These are phyloP conservation scores for Anthrax anthrax DNA, from an alignment of 2,888 invertebrate genomes.

Conservation along the genomic window DNA sequence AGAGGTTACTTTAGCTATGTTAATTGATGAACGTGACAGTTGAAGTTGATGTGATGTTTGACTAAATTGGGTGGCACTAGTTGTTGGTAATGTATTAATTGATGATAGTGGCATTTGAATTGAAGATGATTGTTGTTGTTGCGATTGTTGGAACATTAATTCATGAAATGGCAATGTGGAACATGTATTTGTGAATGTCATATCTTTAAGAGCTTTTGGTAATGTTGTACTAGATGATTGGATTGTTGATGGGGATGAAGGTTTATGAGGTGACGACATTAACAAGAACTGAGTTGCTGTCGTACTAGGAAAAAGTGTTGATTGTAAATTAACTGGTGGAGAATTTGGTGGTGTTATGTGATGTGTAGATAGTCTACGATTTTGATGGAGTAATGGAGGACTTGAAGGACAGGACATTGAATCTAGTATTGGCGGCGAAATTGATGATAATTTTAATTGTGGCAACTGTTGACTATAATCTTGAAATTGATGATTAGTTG, in stretches of 20 bases:
- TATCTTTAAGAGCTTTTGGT: slow-evolving; percentile 7
- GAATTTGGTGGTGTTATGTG: slow-evolving; percentile 8
- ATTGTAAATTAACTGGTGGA: slow-evolving; percentile 4
- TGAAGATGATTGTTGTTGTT: slow-evolving; percentile 7
- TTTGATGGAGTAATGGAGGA: slow-evolving; percentile 13
- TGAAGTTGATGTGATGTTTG: neutral
- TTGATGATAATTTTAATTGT: slow-evolving; percentile 13
- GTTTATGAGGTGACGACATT: slow-evolving; percentile 10
- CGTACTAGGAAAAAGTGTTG: slow-evolving; percentile 9
- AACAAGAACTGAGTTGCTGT: slow-evolving; percentile 13
- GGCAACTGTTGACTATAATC: slow-evolving; percentile 11
- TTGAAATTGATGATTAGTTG: slow-evolving; percentile 1
- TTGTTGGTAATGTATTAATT: neutral
- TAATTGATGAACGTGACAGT: slow-evolving; percentile 1
- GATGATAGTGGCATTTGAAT: slow-evolving; percentile 3
- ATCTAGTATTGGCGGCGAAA: slow-evolving; percentile 13
- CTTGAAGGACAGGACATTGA: slow-evolving; percentile 13
- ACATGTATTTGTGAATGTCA: slow-evolving; percentile 5
- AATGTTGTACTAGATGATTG: slow-evolving; percentile 5
- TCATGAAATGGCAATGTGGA: slow-evolving; percentile 11
- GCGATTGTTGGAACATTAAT: slow-evolving; percentile 14
- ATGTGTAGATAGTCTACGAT: slow-evolving; percentile 17
- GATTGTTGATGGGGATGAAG: slow-evolving; percentile 14
- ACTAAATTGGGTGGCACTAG: neutral
- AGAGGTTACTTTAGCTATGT: too few relatives aligned